These are phyloP conservation scores for Scyliorhinus canicula DNA, from an alignment of 2,797 vertebrate species.

Conservation along the genomic window DNA sequence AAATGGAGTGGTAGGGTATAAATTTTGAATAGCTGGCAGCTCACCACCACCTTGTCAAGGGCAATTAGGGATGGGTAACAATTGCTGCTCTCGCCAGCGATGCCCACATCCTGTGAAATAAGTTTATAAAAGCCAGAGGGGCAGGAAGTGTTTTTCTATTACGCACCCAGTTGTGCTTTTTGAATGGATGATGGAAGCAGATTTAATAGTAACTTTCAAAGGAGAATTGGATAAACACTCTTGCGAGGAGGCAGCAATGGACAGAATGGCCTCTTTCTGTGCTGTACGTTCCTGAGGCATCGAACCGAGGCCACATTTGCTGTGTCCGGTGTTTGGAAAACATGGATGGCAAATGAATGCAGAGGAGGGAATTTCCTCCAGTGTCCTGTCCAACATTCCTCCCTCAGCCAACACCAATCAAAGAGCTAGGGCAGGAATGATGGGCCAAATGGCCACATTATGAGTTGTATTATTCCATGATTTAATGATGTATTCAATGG, in stretches of 20 bases:
- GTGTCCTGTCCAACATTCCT: too few relatives aligned
- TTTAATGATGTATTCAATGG: not conserved
- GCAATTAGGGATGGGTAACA: too few relatives aligned
- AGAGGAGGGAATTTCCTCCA: too few relatives aligned
- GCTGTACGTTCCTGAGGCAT: not conserved
- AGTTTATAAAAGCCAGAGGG: not conserved
- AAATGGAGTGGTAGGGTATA: not conserved
- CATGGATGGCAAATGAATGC: not conserved
- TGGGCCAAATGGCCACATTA: not conserved
- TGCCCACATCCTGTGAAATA: too few relatives aligned
- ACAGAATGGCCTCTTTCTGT: not conserved
- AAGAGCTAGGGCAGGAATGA: not conserved
- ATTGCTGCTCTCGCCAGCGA: too few relatives aligned
- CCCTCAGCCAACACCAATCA: not conserved
- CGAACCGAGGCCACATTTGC: too few relatives aligned
- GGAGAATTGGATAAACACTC: not conserved
- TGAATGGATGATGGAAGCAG: not conserved
- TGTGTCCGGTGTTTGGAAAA: not conserved
- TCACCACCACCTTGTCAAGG: too few relatives aligned
- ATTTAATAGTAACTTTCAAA: not conserved
- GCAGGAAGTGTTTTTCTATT: not conserved
- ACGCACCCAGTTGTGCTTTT: not conserved
- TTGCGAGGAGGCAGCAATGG: not conserved
- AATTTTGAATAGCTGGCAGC: not conserved
- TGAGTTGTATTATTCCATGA: not conserved